Percentiles rank a stretch among this genome's conserved stretches.
Conservation (phyloP, 2,888 invertebrate genomes). For the Pachycephus smyrnensis region DNA sequence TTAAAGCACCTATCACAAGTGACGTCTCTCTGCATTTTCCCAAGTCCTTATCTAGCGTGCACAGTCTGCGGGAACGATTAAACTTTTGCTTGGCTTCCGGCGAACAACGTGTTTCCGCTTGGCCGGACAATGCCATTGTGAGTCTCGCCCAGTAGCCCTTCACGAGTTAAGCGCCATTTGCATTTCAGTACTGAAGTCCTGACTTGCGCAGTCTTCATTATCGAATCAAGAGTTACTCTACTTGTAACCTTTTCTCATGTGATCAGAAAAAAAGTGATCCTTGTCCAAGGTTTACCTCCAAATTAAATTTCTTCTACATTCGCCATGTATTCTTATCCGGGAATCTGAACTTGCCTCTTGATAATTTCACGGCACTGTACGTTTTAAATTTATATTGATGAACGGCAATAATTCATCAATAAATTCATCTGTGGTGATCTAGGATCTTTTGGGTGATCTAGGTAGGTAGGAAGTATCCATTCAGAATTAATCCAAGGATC, state of each 20-base stretch:
- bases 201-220: neutral
- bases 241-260: neutral
- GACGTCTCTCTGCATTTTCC: neutral
- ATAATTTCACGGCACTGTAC: too few species aligned
- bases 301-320: too few species aligned
- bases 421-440: neutral
- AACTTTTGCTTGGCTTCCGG: constrained; percentile 38
- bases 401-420: neutral
- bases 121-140: constrained; percentile 36
- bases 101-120: constrained; percentile 35
- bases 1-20: neutral
- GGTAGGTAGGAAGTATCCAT: neutral
- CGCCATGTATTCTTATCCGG: neutral
- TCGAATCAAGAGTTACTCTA: neutral
- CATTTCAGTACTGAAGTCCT: neutral
- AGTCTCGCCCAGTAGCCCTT: neutral
- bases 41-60: constrained; percentile 4
- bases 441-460: neutral
- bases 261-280: neutral
- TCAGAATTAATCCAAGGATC: neutral
- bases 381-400: neutral
- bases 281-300: neutral
- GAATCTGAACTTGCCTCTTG: neutral
- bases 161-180: neutral
- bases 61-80: constrained; percentile 38